Evolutionary conservation across 2,113 vertebrate species (phyloP).

Genomic region (Tragelaphus scriptus): DNA sequence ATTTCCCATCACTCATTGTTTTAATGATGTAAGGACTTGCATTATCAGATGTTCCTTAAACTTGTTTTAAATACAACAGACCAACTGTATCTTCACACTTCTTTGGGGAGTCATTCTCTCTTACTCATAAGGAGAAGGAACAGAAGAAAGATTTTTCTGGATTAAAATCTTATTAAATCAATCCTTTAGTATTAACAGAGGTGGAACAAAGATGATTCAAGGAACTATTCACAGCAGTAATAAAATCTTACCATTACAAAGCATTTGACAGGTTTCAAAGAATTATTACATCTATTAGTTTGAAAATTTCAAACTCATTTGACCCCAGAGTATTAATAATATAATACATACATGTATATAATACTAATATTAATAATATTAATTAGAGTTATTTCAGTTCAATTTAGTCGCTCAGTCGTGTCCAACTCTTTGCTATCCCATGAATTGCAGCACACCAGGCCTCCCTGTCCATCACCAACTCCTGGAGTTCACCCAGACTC

Average conservation of each 20-base stretch:
- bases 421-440: fast-evolving
- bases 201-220: not conserved
- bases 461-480: too few species aligned
- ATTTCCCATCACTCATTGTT: not conserved
- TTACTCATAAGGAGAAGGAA: conserved; percentile 1
- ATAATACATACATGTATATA: not conserved
- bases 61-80: conserved; percentile 34
- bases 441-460: too few species aligned
- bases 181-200: conserved; percentile 6
- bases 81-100: conserved; percentile 20
- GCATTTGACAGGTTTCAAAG: not conserved
- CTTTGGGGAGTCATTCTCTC: not conserved
- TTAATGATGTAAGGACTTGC: not conserved
- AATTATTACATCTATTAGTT: not conserved
- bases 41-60: not conserved
- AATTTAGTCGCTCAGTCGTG: fast-evolving
- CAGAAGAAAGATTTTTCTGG: not conserved
- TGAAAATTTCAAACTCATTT: not conserved
- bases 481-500: too few species aligned
- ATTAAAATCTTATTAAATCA: conserved; percentile 24
- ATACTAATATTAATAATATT: too few species aligned
- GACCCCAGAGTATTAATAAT: not conserved
- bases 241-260: not conserved
- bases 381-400: not conserved
- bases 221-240: not conserved